These are phyloP conservation scores for Leguminivora glycinivorella DNA, from an alignment of 1,140 invertebrate species.

Conservation along the genomic window DNA sequence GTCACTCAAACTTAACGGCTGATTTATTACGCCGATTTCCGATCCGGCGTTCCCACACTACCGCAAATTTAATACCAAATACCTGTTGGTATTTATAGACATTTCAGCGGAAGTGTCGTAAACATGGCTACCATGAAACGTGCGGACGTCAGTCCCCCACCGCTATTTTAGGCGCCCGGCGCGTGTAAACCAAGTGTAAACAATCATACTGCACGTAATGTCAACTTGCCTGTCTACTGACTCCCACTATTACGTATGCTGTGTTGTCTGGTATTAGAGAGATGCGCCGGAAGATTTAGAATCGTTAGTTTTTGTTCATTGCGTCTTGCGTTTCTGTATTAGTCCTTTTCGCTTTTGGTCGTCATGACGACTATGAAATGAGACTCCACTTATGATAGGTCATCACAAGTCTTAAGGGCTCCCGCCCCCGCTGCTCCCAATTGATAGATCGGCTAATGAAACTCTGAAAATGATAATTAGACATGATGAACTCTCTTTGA, in stretches of 20 bases:
- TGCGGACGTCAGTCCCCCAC: slow-evolving; percentile 19
- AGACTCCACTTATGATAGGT: too few relatives aligned
- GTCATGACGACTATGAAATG: too few relatives aligned
- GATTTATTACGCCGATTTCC: slow-evolving; percentile 28
- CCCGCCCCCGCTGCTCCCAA: background rate
- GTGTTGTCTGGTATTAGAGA: background rate
- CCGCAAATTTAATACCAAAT: slow-evolving; percentile 21
- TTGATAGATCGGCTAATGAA: background rate
- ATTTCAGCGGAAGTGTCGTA: slow-evolving; percentile 27
- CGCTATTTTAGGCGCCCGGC: slow-evolving; percentile 13
- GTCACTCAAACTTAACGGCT: slow-evolving; percentile 28
- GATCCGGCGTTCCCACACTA: slow-evolving; percentile 12
- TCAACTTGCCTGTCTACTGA: background rate
- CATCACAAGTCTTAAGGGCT: background rate
- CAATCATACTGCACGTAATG: slow-evolving; percentile 21
- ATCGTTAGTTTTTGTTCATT: background rate
- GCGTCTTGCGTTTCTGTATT: background rate
- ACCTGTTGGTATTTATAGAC: slow-evolving; percentile 27
- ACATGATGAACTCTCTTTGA: background rate
- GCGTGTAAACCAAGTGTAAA: slow-evolving; percentile 13
- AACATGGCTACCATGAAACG: slow-evolving; percentile 25
- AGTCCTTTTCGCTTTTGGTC: background rate
- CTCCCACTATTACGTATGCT: background rate
- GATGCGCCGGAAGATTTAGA: background rate
- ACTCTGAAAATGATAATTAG: background rate